These are phyloP conservation scores for Drosophila equinoxialis DNA, from an alignment of 1,140 invertebrate genomes.

Conservation along the genomic window DNA sequence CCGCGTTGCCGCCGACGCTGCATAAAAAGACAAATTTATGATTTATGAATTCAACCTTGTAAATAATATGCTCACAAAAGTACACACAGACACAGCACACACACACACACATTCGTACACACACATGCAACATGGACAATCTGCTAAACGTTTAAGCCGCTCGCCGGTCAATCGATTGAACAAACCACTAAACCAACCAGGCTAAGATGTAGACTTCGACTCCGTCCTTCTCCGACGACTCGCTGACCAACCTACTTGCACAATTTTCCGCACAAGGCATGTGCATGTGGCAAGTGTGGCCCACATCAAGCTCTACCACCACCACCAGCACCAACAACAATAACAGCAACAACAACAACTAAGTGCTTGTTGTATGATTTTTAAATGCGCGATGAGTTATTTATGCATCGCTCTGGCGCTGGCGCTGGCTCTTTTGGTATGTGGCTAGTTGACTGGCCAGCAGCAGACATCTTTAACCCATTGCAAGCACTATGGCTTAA, in stretches of 20 bases:
- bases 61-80: constrained; percentile 80
- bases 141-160: constrained; percentile 53
- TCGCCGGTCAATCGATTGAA: constrained; percentile 36
- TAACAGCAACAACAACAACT: constrained; percentile 46
- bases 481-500: constrained; percentile 10
- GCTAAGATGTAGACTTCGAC: constrained; percentile 4
- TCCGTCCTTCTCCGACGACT: constrained; percentile 1
- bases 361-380: constrained; percentile 69
- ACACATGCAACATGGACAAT: constrained; percentile 39
- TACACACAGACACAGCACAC: constrained; percentile 45
- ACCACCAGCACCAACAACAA: constrained; percentile 23
- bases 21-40: constrained; percentile 82
- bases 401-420: constrained; percentile 68
- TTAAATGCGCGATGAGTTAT: constrained; percentile 81
- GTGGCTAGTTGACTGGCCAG: constrained; percentile 24
- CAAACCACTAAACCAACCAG: constrained; percentile 21
- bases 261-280: constrained; percentile 81
- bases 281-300: constrained; percentile 79
- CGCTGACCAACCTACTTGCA: constrained; percentile 78
- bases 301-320: constrained; percentile 62
- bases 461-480: constrained; percentile 59
- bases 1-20: constrained; percentile 56
- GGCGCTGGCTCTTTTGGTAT: constrained; percentile 41
- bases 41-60: constrained; percentile 82
- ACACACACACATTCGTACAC: constrained; percentile 22